These are phyloP conservation scores for Echinarachnius parma DNA, from an alignment of 53 echinoderm and acorn worm species.

Conservation along the genomic window DNA sequence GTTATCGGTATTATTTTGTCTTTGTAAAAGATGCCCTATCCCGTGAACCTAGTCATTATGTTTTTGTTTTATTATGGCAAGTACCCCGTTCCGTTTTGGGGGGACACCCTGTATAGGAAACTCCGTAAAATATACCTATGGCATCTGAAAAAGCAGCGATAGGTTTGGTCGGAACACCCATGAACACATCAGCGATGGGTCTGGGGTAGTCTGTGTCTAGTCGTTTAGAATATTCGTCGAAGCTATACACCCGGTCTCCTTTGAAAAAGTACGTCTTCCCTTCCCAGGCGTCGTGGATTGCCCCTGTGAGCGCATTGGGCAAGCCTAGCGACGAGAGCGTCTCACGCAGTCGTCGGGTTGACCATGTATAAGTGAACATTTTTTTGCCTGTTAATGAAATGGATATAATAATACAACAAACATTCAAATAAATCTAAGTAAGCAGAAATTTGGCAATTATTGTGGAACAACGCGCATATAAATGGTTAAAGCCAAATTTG, in stretches of 20 bases:
- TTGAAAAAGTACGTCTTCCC: conserved; percentile 52
- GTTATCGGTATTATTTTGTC: too few relatives aligned
- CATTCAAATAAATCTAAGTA: too few relatives aligned
- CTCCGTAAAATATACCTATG: too few relatives aligned
- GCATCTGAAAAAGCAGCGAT: conserved; percentile 42
- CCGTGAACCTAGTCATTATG: too few relatives aligned
- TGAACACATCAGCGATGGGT: conserved; percentile 30
- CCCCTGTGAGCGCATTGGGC: conserved; percentile 44
- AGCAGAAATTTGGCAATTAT: too few relatives aligned
- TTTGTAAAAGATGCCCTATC: too few relatives aligned
- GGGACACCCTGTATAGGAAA: too few relatives aligned
- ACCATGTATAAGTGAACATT: conserved; percentile 33
- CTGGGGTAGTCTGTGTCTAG: conserved; percentile 44
- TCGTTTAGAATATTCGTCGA: conserved; percentile 24
- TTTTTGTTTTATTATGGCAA: too few relatives aligned
- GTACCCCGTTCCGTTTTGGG: too few relatives aligned
- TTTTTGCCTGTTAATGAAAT: conserved; percentile 34
- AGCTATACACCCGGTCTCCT: conserved; percentile 33
- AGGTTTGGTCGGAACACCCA: conserved; percentile 35
- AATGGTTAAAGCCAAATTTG: too few relatives aligned
- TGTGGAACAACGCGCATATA: too few relatives aligned
- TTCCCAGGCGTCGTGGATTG: conserved; percentile 35
- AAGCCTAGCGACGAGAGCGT: conserved; percentile 19
- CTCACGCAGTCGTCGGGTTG: neutral
- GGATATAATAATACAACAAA: too few relatives aligned